A percentile compares a stretch with the other conserved stretches of the same genome.
phyloP scores from a whole-genome alignment of 2,113 vertebrate species.

The Xenopus tropicalis region DNA sequence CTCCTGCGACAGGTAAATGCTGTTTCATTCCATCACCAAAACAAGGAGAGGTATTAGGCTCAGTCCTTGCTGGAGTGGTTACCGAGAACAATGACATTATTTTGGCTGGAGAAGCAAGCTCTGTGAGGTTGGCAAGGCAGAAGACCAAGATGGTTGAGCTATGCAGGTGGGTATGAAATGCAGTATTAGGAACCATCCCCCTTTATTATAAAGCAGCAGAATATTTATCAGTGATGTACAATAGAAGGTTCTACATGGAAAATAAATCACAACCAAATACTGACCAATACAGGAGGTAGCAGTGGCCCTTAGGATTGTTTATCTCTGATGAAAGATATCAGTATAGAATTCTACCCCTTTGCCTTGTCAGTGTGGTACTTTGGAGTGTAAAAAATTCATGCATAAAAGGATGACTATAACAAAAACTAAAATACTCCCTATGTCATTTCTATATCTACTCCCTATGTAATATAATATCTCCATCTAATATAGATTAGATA shows the following conservation, averaged over 20 bases:
- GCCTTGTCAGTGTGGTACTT: too few species aligned
- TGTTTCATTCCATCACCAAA: constrained; percentile 91
- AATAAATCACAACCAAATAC: too few species aligned
- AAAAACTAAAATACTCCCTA: too few species aligned
- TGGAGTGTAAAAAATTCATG: too few species aligned
- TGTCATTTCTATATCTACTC: too few species aligned
- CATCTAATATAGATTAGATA: too few species aligned
- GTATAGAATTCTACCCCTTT: too few species aligned
- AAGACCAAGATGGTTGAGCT: constrained; percentile 82
- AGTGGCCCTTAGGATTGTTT: too few species aligned
- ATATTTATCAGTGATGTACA: not conserved
- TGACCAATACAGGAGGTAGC: too few species aligned
- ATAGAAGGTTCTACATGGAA: not conserved
- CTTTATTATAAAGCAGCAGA: not conserved
- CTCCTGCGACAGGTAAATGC: constrained; percentile 74
- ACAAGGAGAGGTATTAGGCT: constrained; percentile 84
- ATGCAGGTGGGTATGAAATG: constrained; percentile 75
- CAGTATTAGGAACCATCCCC: not conserved
- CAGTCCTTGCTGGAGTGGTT: constrained; percentile 81
- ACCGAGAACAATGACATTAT: constrained; percentile 85
- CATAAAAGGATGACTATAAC: too few species aligned
- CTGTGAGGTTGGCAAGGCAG: constrained; percentile 77
- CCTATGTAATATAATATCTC: too few species aligned
- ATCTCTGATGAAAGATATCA: too few species aligned
- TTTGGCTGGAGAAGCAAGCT: constrained; percentile 85